Evolutionary conservation across 2,888 invertebrate species (phyloP).

Genomic region (Vanessa cardui): DNA sequence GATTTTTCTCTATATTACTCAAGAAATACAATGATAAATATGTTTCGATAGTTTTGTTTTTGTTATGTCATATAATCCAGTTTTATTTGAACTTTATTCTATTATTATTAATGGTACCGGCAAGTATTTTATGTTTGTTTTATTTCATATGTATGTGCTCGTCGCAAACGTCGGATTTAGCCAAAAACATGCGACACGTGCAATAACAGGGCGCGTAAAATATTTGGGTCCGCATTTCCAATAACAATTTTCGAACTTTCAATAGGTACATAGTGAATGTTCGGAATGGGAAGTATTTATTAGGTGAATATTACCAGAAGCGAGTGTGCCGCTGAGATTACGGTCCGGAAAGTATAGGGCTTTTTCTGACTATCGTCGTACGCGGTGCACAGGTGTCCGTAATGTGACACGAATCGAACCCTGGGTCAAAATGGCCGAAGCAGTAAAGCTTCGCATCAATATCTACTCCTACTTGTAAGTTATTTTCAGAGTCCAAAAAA

Average conservation of each 20-base stretch:
- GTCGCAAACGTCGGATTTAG: slow-evolving; percentile 17
- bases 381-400: slow-evolving; percentile 71
- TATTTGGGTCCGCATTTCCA: slow-evolving; percentile 63
- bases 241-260: slow-evolving; percentile 68
- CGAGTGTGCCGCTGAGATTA: slow-evolving; percentile 64
- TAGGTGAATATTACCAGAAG: slow-evolving; percentile 71
- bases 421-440: slow-evolving; percentile 41
- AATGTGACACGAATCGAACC: slow-evolving; percentile 70
- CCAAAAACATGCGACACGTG: slow-evolving; percentile 44
- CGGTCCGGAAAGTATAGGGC: slow-evolving; percentile 55
- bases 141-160: slow-evolving; percentile 3
- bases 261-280: slow-evolving; percentile 60
- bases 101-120: neutral
- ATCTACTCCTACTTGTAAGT: slow-evolving; percentile 24
- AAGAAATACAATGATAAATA: neutral
- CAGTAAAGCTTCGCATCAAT: slow-evolving; percentile 31
- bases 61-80: neutral
- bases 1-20: neutral
- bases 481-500: neutral
- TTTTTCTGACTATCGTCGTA: slow-evolving; percentile 59
- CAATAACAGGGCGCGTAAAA: slow-evolving; percentile 52
- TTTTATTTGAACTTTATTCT: neutral
- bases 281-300: slow-evolving; percentile 72
- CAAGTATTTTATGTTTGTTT: neutral
- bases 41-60: too few species aligned